Evolutionary conservation across 2,113 vertebrate species (phyloP).

Genomic region (Chaenocephalus aceratus): DNA sequence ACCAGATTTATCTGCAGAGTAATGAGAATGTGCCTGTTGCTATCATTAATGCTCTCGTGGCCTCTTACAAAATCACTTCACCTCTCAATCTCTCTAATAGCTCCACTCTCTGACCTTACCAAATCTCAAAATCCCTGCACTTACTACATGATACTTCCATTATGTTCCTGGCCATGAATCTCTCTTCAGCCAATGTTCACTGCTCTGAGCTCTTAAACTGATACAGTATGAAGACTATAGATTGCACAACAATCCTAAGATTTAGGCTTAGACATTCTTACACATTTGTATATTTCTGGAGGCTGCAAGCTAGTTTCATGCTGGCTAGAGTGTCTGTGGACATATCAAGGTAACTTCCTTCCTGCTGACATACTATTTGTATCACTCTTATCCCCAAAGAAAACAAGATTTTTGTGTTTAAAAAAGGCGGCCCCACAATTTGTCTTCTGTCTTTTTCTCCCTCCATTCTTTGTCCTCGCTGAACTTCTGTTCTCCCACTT

Average conservation of each 20-base stretch:
- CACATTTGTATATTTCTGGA: conserved; percentile 16
- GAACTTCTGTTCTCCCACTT: background rate
- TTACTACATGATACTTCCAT: background rate
- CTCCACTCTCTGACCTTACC: background rate
- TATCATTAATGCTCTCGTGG: background rate
- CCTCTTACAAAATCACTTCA: background rate
- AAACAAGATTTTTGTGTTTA: background rate
- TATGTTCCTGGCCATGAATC: background rate
- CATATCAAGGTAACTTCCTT: background rate
- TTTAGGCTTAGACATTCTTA: background rate
- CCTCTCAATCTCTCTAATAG: background rate
- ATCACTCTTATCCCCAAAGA: background rate
- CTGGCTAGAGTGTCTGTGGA: background rate
- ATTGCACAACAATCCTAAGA: background rate
- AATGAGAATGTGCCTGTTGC: conserved; percentile 9
- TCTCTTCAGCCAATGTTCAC: background rate
- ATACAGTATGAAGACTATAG: background rate
- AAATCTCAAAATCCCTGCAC: conserved; percentile 17
- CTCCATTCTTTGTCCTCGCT: background rate
- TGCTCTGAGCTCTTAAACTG: background rate
- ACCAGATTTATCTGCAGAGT: conserved; percentile 2
- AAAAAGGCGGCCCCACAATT: background rate
- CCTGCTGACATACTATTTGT: background rate
- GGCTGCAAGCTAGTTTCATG: background rate
- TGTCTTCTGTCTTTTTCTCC: background rate